A percentile compares a stretch with the other conserved stretches of the same genome.
phyloP scores from a whole-genome alignment of 2,797 vertebrate species.

The Myotis vivesi region DNA sequence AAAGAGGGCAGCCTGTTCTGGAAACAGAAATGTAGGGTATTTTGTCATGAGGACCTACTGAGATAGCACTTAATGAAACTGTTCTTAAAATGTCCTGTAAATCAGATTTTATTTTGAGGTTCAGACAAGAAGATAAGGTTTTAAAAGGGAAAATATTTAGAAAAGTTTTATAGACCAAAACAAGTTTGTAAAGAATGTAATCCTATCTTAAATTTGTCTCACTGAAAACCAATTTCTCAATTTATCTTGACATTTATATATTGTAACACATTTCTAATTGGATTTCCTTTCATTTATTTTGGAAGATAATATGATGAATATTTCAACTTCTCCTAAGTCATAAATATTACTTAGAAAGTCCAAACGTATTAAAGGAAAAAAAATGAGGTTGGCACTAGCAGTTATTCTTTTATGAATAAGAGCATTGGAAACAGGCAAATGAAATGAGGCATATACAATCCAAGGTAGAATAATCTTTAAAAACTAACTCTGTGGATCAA shows the following conservation, averaged over 20 bases:
- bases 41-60: neutral
- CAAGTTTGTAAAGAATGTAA: slow-evolving; percentile 37
- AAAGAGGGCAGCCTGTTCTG: neutral
- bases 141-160: slow-evolving; percentile 49
- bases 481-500: slow-evolving; percentile 44
- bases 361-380: slow-evolving; percentile 61
- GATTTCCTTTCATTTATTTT: slow-evolving; percentile 67
- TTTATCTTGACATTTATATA: slow-evolving; percentile 43
- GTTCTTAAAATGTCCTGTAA: slow-evolving; percentile 4
- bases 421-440: neutral
- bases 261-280: slow-evolving; percentile 68
- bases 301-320: slow-evolving; percentile 58
- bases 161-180: slow-evolving; percentile 21
- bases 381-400: slow-evolving; percentile 48
- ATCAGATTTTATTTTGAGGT: neutral
- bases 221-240: slow-evolving; percentile 40
- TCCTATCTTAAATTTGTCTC: slow-evolving; percentile 17
- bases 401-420: neutral
- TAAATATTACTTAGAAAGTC: slow-evolving; percentile 69
- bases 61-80: slow-evolving; percentile 19
- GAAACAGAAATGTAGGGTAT: neutral
- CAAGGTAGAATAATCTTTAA: slow-evolving; percentile 6
- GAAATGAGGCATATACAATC: slow-evolving; percentile 51
- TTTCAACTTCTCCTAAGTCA: slow-evolving; percentile 50
- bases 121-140: slow-evolving; percentile 35